These are phyloP conservation scores for Cosmia pyralina DNA, from an alignment of 2,888 invertebrate species.

Conservation along the genomic window DNA sequence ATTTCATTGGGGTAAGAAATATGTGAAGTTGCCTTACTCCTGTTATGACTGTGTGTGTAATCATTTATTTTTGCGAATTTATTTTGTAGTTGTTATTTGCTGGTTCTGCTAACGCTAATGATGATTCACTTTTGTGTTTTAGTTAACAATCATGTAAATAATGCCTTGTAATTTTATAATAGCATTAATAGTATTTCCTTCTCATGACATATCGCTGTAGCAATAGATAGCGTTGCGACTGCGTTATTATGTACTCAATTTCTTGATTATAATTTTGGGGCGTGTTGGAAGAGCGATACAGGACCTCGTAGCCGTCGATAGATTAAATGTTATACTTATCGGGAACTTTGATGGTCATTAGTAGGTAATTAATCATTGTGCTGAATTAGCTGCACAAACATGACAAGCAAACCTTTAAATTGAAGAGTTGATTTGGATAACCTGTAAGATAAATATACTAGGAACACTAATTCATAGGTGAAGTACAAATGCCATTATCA, in stretches of 20 bases:
- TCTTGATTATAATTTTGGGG: background rate
- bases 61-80: background rate
- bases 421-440: background rate
- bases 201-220: background rate
- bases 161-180: background rate
- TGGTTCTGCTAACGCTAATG: conserved; percentile 5
- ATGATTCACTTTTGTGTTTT: background rate
- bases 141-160: background rate
- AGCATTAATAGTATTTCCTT: background rate
- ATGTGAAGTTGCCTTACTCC: background rate
- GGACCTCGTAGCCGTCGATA: too few relatives aligned
- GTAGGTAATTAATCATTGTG: background rate
- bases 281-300: background rate
- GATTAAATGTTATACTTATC: background rate
- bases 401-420: background rate
- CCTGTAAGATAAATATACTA: background rate
- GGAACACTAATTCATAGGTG: background rate
- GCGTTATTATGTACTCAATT: background rate
- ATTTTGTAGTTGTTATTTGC: background rate
- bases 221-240: conserved; percentile 8
- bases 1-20: conserved; percentile 72
- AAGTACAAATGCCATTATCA: too few relatives aligned
- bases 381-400: background rate
- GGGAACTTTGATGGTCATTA: background rate
- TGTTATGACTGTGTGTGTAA: background rate